Base-by-base conservation (phyloP, 2,113 vertebrate species). In the Galemys pyrenaicus region DNA sequence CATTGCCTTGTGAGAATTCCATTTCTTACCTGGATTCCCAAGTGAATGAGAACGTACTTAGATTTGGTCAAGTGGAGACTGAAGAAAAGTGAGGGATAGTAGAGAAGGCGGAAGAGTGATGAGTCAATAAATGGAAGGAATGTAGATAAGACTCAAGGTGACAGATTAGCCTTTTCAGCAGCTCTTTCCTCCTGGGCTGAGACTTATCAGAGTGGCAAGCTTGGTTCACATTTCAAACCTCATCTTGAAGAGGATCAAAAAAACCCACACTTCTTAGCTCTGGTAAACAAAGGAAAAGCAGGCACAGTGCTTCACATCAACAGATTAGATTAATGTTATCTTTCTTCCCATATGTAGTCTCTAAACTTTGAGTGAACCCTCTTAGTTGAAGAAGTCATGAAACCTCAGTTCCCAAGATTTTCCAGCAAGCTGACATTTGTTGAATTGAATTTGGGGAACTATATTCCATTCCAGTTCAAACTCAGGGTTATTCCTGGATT, bases 401-500 rank as follows among this genome's bases (percentile, higher is more conserved):
- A 26, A 65, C n/a, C 41, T 58, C 58, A 41, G 68, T 24, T 16
- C 24, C 32, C 60, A 1, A 3, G 6, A 15, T 30, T 46, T 95
- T 37, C 49, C 82, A 83, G 22, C 7, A 67, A 46, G 7, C 20
- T 20, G 35, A 13, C 68, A 37, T 68, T 22, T 83, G 20, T 24
- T 64, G 51, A 68, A 28, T 17, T 85, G 94, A 81, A 83, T 88
- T 70, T 86, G 44, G 71, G 22, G 32, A 75, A 73, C 16, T 37
- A 26, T 8, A 46, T 78, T 16, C 35, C 51, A 71, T 85, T 95
- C 26, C 32, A 79, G 87, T 70, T 79, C 51, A 75, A 4, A 44
- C 62, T 86, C n/a, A 49, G 67, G 80, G 22, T 46, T 82, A 19
- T 39, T 88, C 64, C 68, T 87, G 35, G 54, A 87, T 84, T 94